Evolutionary conservation across 2,888 invertebrate genomes (phyloP).

Genomic region (Bellardia bayeri): DNA sequence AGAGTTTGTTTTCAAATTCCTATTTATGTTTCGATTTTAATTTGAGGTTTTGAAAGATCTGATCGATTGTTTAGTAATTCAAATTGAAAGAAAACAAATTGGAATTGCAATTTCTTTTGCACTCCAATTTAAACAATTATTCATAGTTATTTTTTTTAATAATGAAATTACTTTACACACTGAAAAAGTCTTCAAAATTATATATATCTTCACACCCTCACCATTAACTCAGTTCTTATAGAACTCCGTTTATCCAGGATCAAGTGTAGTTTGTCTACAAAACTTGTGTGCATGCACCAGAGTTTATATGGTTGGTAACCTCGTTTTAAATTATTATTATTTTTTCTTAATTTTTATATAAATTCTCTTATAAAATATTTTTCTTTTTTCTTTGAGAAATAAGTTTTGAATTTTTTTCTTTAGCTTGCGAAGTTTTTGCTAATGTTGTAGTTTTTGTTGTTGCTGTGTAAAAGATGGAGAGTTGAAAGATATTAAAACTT

Average conservation of each 20-base stretch:
- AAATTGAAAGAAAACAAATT: too few species aligned
- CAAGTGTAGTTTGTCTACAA: constrained; percentile 30
- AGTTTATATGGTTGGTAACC: constrained; percentile 61
- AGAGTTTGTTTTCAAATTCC: too few species aligned
- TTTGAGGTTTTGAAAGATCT: too few species aligned
- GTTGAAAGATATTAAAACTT: constrained; percentile 66
- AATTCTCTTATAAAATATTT: constrained; percentile 39
- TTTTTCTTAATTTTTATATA: constrained; percentile 35
- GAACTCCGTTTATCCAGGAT: background rate
- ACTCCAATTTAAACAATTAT: too few species aligned
- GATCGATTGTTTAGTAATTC: too few species aligned
- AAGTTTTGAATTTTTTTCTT: constrained; percentile 26
- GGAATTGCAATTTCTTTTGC: too few species aligned
- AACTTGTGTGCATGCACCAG: background rate
- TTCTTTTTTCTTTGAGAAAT: constrained; percentile 37
- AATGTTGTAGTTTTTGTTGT: constrained; percentile 16
- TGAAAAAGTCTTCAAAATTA: too few species aligned
- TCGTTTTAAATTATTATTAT: constrained; percentile 57
- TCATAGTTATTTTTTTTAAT: too few species aligned
- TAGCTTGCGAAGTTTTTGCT: constrained; percentile 10
- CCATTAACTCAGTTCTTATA: background rate
- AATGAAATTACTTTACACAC: too few species aligned
- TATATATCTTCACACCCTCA: background rate
- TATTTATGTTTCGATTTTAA: too few species aligned
- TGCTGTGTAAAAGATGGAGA: constrained; percentile 1